Base-by-base conservation (phyloP, 1,140 invertebrate species). In the Diachasma alloeum region DNA sequence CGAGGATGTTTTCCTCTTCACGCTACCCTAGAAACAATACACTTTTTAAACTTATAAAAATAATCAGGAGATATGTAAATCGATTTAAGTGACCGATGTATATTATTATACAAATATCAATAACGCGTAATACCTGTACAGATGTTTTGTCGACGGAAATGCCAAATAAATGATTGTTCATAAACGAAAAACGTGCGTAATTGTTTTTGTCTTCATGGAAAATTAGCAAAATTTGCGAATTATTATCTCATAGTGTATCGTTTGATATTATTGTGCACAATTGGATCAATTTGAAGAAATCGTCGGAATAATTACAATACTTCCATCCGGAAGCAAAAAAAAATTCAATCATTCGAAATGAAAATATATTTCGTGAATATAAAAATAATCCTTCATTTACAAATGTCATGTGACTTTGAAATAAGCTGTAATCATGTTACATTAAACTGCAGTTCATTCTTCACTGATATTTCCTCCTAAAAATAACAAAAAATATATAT, bases 51-150 rank as follows among this genome's bases (percentile, higher is more conserved):
- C 22, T 6, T 63, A 4, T 63, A 63, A 63, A 26, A 63, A 63
- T 26, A 63, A 11, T 11, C 22, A 24, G 0, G 19, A 63, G 24
- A 63, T 19, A 56, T 63, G 59, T 63, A 4, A 26, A 63, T 63
- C 59, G 13, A 59, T 26, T 63, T 63, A 63, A 63, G 59, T 26
- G 15, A 26, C 59, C 24, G 22, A 10, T 63, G 59, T 63, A 63
- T 63, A 63, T 63, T 63, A 63, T 63, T 63, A 63, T 63, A 63
- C 59, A 63, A 63, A 63, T 63, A 63, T 63, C 26, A 63, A 63
- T 63, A 63, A 63, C 5, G 59, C 59, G 19, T 63, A 63, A 63
- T 63, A 31, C 59, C 22, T 63, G 59, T 63, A 63, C 59, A 63
- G n/a, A 19, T 56, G 24, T 63, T 19, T 26, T 26, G 24, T 26